These are phyloP conservation scores for Glaucidium brasilianum DNA, from an alignment of 2,113 vertebrate genomes.

Conservation along the genomic window DNA sequence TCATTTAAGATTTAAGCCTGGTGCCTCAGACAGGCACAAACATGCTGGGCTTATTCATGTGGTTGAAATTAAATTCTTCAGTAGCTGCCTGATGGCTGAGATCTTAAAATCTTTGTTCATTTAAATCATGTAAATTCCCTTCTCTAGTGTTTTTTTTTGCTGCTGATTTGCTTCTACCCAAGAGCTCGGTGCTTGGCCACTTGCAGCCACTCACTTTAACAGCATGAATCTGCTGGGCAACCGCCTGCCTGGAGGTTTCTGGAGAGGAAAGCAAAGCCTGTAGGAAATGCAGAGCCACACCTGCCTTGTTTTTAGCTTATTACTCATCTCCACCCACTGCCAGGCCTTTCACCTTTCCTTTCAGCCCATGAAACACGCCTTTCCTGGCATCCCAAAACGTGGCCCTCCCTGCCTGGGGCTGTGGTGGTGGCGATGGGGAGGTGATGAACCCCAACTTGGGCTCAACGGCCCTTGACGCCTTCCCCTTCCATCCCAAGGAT, in stretches of 20 bases:
- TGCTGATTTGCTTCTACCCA: not conserved
- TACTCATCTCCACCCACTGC: not conserved
- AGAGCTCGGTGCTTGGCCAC: not conserved
- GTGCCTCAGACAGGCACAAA: not conserved
- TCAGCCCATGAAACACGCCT: not conserved
- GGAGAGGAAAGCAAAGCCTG: not conserved
- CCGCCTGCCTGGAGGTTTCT: not conserved
- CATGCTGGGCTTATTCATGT: not conserved
- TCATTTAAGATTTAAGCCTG: not conserved
- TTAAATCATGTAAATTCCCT: not conserved
- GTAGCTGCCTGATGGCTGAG: not conserved
- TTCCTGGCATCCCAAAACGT: accelerated
- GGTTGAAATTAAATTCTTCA: not conserved
- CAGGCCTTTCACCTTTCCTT: not conserved
- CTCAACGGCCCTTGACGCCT: not conserved
- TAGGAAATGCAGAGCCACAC: not conserved
- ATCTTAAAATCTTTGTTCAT: not conserved
- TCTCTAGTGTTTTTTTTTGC: not conserved
- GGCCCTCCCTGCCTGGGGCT: not conserved
- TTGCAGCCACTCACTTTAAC: not conserved
- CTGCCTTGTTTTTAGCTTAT: not conserved
- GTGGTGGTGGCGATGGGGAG: not conserved
- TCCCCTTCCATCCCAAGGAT: not conserved
- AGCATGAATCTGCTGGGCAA: accelerated
- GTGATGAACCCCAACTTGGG: no score